These are phyloP conservation scores for Diplolepis rosae DNA, from an alignment of 2,888 invertebrate genomes.

Conservation along the genomic window DNA sequence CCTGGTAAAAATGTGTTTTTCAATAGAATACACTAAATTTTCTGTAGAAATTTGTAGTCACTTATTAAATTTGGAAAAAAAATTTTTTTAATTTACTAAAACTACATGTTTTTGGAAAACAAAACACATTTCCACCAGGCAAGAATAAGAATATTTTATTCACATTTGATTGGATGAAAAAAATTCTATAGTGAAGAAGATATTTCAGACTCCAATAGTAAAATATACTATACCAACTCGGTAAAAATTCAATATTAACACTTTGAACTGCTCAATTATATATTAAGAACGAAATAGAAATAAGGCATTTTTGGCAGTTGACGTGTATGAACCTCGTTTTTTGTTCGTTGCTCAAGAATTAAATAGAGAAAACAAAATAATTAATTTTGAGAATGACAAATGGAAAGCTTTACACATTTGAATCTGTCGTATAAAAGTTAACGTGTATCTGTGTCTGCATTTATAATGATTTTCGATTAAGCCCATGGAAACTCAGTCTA, in stretches of 20 bases:
- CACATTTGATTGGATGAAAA: background rate
- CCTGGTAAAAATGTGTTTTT: too few relatives aligned
- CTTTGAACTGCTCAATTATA: conserved; percentile 46
- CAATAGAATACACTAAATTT: too few relatives aligned
- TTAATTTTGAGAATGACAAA: background rate
- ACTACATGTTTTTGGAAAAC: background rate
- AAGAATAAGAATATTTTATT: background rate
- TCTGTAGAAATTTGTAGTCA: too few relatives aligned
- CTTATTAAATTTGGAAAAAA: too few relatives aligned
- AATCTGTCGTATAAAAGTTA: background rate
- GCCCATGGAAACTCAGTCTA: conserved; percentile 3
- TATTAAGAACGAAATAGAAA: conserved; percentile 42
- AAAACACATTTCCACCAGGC: too few relatives aligned
- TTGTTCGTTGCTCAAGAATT: conserved; percentile 19
- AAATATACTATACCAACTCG: background rate
- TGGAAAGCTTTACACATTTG: background rate
- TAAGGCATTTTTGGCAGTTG: conserved; percentile 37
- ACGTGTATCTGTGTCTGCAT: conserved; percentile 8
- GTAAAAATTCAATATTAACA: conserved; percentile 16
- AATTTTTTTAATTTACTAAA: too few relatives aligned
- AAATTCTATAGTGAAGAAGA: background rate
- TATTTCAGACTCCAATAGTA: background rate
- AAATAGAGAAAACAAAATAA: background rate
- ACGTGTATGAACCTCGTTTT: conserved; percentile 33
- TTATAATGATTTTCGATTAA: conserved; percentile 13